A percentile compares a stretch with the other conserved stretches of the same genome.
phyloP scores from a whole-genome alignment of 2,113 vertebrate genomes.

The Embiotoca jacksoni region DNA sequence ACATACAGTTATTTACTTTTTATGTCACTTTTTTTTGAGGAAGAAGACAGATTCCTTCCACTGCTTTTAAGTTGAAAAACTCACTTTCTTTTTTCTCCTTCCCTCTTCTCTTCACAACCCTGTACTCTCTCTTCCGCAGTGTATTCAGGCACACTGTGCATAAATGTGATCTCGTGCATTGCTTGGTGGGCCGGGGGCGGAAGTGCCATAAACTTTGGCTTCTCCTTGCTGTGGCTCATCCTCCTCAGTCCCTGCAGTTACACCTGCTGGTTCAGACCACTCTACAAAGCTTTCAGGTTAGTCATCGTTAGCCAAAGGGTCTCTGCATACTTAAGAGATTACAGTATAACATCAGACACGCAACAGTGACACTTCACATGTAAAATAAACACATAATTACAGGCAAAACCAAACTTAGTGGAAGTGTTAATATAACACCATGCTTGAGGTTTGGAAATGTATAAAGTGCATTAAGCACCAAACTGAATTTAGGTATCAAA shows the following conservation, averaged over 20 bases:
- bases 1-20: background rate
- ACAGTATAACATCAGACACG: background rate
- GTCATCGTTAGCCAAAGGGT: slow-evolving; percentile 14
- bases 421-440: no score
- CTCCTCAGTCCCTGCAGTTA: slow-evolving; percentile 94
- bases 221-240: slow-evolving; percentile 92
- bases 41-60: background rate
- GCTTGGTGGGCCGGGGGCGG: slow-evolving; percentile 94
- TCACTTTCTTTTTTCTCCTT: background rate
- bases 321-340: background rate
- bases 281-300: slow-evolving; percentile 96
- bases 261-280: slow-evolving; percentile 94
- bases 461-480: no score
- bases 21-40: background rate
- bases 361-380: background rate
- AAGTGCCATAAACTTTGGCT: slow-evolving; percentile 87
- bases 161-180: slow-evolving; percentile 92
- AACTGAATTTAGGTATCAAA: no score
- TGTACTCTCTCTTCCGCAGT: slow-evolving; percentile 78
- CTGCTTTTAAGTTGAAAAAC: background rate
- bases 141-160: slow-evolving; percentile 88
- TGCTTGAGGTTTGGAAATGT: no score
- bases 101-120: no score
- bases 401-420: no score
- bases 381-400: no score